phyloP scores from a whole-genome alignment of 2,113 vertebrate species.

The Hippolais icterina region DNA sequence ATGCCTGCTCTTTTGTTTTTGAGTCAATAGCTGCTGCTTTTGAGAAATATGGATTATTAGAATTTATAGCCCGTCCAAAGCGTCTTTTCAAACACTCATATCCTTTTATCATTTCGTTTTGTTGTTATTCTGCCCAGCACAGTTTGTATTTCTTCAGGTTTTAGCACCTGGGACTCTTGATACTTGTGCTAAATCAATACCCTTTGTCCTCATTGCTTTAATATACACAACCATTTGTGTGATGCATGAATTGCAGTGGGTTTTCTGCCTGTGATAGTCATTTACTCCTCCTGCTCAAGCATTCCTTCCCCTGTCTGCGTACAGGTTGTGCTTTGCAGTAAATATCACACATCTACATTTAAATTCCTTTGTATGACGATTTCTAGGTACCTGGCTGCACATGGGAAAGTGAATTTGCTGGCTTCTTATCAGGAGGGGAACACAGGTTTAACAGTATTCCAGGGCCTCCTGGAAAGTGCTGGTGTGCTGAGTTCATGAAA shows the following conservation, averaged over 20 bases:
- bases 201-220: slow-evolving; percentile 71
- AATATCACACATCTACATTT: slow-evolving; percentile 31
- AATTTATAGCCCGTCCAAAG: slow-evolving; percentile 65
- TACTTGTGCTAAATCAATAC: slow-evolving; percentile 71
- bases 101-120: slow-evolving; percentile 71
- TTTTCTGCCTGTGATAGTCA: slow-evolving; percentile 51
- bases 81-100: slow-evolving; percentile 68
- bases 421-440: neutral
- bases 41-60: slow-evolving; percentile 76
- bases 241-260: slow-evolving; percentile 68
- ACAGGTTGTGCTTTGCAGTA: neutral
- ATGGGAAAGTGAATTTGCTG: neutral
- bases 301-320: neutral
- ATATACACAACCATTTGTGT: slow-evolving; percentile 69
- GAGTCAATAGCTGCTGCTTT: slow-evolving; percentile 74
- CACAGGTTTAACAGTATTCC: neutral
- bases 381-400: neutral
- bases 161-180: slow-evolving; percentile 68
- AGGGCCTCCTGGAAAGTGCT: neutral
- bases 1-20: slow-evolving; percentile 71
- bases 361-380: neutral
- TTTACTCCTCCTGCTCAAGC: slow-evolving; percentile 39
- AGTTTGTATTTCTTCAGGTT: slow-evolving; percentile 68
- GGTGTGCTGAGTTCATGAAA: neutral
- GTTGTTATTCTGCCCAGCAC: slow-evolving; percentile 64